Evolutionary conservation across 2,797 vertebrate species (phyloP).

Genomic region (Linurgus olivaceus): DNA sequence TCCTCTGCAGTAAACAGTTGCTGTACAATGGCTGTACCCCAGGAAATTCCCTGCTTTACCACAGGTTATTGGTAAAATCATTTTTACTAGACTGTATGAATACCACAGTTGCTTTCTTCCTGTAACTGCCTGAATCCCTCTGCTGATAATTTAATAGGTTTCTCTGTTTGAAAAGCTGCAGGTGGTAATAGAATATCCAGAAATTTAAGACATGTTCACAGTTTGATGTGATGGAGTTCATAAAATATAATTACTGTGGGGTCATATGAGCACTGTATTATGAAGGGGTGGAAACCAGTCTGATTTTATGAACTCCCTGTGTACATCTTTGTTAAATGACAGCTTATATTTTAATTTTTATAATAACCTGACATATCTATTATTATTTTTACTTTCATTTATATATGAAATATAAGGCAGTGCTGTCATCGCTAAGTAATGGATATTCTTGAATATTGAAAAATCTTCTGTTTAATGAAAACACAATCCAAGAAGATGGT

Average conservation of each 20-base stretch:
- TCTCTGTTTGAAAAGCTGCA: constrained; percentile 29
- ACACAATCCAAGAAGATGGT: neutral
- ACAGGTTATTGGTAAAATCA: neutral
- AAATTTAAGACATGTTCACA: constrained; percentile 31
- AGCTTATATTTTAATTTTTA: neutral
- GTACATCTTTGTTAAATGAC: neutral
- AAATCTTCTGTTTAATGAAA: neutral
- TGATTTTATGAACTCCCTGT: neutral
- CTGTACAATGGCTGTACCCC: neutral
- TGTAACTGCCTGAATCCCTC: neutral
- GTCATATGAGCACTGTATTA: neutral
- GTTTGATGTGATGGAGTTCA: neutral
- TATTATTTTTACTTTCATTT: neutral
- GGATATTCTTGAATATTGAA: neutral
- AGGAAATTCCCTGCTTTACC: neutral
- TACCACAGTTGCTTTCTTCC: neutral
- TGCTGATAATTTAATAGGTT: constrained; percentile 16
- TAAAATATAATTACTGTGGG: constrained; percentile 30
- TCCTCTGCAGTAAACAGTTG: neutral
- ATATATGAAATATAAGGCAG: neutral
- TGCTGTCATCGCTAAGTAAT: neutral
- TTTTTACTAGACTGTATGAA: neutral
- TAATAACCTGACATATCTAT: neutral
- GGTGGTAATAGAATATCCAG: constrained; percentile 30
- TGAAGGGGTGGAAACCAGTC: neutral